Evolutionary conservation across 2,797 vertebrate genomes (phyloP), one percentile per base, ranked within the genome.

Genomic region (Anolis apletophallus): DNA sequence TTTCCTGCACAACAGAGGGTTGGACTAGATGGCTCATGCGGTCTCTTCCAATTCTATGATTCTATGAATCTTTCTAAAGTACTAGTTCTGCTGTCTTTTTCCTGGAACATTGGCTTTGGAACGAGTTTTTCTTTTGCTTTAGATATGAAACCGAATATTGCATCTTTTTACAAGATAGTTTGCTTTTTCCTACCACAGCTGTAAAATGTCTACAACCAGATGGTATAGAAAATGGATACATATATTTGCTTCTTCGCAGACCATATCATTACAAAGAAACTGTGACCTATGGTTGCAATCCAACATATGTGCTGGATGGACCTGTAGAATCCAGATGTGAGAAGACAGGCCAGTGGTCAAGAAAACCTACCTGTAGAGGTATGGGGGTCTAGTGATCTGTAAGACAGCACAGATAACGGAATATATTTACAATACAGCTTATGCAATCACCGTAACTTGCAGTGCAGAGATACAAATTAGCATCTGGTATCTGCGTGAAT

Each of bases 311-410:
- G 40, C 89, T 99, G 86, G 97, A 98, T 0, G 98, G 98, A 36
- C 79, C 96, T 0, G 92, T 91, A 29, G 96, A 96, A 83, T 95
- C 96, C 1, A 95, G 93, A 29, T 99, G 98, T 80, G 95, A 95
- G 64, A 97, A 97, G 88, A 95, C 95, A 34, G 98, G 98, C 11
- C 95, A 93, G 68, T 99, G 98, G 98, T 97, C 98, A 76, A 69
- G 91, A 46, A 94, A 95, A 91, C 98, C 98, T 3, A 90, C 88
- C 71, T 99, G 98, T 74, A 97, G 94, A 96, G 97, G 98, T 98
- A 95, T 64, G 61, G 61, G 61, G 8, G 26, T 64, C 26, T 64
- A 26, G 26, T 64, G 61, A 64, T 64, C 61, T 64, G 2, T 64
- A 29, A 64, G 23, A 64, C 23, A 26, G 61, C 9, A 64, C 59